Percentiles rank a stretch among this genome's conserved stretches.
phyloP scores from a whole-genome alignment of 2,888 invertebrate species.

The Mactromeris polynyma region DNA sequence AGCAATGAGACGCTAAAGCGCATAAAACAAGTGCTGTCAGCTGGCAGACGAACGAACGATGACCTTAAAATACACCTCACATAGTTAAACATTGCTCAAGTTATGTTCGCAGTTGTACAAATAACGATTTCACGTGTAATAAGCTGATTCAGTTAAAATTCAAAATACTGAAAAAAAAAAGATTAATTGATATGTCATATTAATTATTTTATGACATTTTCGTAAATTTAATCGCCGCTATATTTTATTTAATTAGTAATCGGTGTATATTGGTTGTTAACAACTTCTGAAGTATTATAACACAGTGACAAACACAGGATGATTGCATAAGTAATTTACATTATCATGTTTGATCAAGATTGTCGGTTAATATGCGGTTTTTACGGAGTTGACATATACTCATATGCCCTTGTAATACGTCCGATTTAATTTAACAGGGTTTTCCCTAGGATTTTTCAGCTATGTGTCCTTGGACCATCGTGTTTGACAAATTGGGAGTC shows the following conservation, averaged over 20 bases:
- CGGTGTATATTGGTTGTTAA: not conserved
- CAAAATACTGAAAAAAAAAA: not conserved
- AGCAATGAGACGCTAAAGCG: no score
- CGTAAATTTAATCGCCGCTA: not conserved
- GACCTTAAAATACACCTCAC: not conserved
- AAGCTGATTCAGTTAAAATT: conserved; percentile 3
- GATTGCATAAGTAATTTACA: not conserved
- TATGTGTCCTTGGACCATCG: not conserved
- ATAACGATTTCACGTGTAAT: not conserved
- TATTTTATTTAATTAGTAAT: not conserved
- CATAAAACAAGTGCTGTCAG: not conserved
- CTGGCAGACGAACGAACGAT: not conserved
- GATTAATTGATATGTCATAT: not conserved
- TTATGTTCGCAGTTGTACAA: not conserved
- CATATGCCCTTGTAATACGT: not conserved
- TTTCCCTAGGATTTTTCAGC: not conserved
- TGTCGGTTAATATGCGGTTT: not conserved
- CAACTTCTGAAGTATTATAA: not conserved
- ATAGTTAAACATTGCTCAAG: not conserved
- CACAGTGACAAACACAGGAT: not conserved
- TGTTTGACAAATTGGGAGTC: no score
- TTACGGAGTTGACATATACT: no score
- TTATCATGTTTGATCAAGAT: not conserved
- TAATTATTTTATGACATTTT: not conserved
- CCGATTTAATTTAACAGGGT: not conserved